Evolutionary conservation across 2,797 vertebrate species (phyloP).

Genomic region (Todus mexicanus): DNA sequence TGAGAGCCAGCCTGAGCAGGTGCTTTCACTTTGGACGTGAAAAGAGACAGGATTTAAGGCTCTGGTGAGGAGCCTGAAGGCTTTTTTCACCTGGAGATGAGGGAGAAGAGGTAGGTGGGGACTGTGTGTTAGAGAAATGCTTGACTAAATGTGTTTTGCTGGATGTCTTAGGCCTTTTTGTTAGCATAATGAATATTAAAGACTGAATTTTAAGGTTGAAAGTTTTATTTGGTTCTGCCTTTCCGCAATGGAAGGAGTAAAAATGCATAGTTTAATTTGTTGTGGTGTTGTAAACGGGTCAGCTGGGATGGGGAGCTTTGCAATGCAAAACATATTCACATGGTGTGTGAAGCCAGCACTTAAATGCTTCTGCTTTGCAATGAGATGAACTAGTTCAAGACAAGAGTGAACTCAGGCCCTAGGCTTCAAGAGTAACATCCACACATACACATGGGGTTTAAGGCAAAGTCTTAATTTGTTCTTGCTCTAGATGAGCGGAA

Average conservation of each 20-base stretch:
- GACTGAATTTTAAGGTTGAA: not conserved
- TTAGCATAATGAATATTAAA: not conserved
- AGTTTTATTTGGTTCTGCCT: not conserved
- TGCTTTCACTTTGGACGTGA: not conserved
- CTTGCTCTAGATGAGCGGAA: not conserved
- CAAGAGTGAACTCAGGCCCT: too few species aligned
- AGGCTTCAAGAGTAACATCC: too few species aligned
- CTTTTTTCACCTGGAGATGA: not conserved
- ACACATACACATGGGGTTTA: too few species aligned
- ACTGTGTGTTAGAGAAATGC: rapidly evolving
- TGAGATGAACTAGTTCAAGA: too few species aligned
- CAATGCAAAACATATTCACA: not conserved
- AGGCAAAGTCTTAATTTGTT: too few species aligned
- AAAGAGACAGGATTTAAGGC: not conserved
- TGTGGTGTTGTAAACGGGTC: not conserved
- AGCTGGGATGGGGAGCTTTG: not conserved
- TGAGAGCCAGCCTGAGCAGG: not conserved
- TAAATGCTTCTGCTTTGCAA: too few species aligned
- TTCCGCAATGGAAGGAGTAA: not conserved
- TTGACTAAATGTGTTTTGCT: not conserved
- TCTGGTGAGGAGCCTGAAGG: not conserved
- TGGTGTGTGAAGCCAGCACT: not conserved
- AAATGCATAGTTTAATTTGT: not conserved
- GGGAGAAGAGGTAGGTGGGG: not conserved
- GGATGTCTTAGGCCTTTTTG: not conserved